phyloP scores from a whole-genome alignment of 2,888 invertebrate genomes.

The Synergus umbraculus region DNA sequence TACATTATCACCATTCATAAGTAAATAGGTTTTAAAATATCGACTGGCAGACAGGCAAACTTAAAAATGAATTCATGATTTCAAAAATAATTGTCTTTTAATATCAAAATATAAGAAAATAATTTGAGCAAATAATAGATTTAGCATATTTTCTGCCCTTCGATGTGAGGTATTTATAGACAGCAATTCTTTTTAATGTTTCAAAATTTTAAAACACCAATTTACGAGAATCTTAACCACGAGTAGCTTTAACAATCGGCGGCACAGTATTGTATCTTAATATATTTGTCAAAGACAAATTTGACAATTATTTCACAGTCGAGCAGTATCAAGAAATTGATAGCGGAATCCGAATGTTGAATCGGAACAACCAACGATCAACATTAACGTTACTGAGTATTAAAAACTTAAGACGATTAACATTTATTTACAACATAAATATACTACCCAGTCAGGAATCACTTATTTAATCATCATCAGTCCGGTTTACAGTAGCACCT shows the following conservation, averaged over 20 bases:
- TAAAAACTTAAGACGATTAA: conserved; percentile 31
- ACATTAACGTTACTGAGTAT: conserved; percentile 36
- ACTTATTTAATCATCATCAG: not conserved
- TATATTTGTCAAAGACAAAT: conserved; percentile 15
- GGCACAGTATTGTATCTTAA: not conserved
- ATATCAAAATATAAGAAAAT: not conserved
- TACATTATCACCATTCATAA: not conserved
- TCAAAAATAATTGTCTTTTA: not conserved
- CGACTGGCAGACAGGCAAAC: not conserved
- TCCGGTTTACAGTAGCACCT: conserved; percentile 13
- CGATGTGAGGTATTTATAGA: not conserved
- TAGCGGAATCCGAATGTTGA: conserved; percentile 45
- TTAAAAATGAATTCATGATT: not conserved
- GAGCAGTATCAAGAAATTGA: conserved; percentile 31
- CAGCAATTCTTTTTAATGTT: not conserved
- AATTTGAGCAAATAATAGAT: not conserved
- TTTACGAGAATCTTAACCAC: conserved; percentile 24
- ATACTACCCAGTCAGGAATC: conserved; percentile 33
- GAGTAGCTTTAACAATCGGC: conserved; percentile 21
- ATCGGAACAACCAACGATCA: conserved; percentile 40
- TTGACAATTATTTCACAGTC: conserved; percentile 24
- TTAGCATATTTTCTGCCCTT: not conserved
- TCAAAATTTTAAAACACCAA: not conserved
- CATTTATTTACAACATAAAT: conserved; percentile 27
- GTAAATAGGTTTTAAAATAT: not conserved